A percentile compares a stretch with the other conserved stretches of the same genome.
Conservation (phyloP, 1,140 invertebrate species). For the Manduca sexta region DNA sequence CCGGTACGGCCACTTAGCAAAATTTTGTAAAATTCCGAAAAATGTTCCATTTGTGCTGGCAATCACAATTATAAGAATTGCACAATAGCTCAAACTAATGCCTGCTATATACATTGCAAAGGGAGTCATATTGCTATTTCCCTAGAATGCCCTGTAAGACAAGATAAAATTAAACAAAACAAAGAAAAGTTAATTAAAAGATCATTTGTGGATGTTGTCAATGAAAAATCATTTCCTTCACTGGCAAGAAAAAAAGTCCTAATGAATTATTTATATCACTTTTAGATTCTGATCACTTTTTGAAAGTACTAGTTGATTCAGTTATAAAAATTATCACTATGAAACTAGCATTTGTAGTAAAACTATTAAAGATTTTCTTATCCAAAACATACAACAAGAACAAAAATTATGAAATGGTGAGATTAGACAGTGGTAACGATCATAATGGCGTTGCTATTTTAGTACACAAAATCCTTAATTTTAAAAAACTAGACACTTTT, state of each 20-base stretch:
- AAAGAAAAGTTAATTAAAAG: slow-evolving; percentile 7
- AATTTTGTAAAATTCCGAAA: slow-evolving; percentile 22
- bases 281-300: background rate
- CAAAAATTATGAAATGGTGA: slow-evolving; percentile 9
- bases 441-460: slow-evolving; percentile 24
- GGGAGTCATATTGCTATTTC: slow-evolving; percentile 20
- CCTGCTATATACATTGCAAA: slow-evolving; percentile 14
- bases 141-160: slow-evolving; percentile 11
- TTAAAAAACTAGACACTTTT: background rate
- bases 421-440: slow-evolving; percentile 17
- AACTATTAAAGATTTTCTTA: slow-evolving; percentile 1
- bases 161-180: slow-evolving; percentile 18
- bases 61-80: slow-evolving; percentile 19
- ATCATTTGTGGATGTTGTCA: slow-evolving; percentile 11
- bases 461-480: slow-evolving; percentile 16
- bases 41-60: slow-evolving; percentile 18
- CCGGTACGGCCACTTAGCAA: slow-evolving; percentile 23
- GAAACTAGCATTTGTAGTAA: background rate
- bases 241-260: background rate
- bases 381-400: background rate
- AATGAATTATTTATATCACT: background rate
- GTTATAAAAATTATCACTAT: slow-evolving; percentile 1
- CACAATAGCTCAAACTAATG: slow-evolving; percentile 6
- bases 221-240: slow-evolving; percentile 5
- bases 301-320: slow-evolving; percentile 1